Conservation (phyloP, 1,140 invertebrate genomes). For the Eurytemora carolleeae region DNA sequence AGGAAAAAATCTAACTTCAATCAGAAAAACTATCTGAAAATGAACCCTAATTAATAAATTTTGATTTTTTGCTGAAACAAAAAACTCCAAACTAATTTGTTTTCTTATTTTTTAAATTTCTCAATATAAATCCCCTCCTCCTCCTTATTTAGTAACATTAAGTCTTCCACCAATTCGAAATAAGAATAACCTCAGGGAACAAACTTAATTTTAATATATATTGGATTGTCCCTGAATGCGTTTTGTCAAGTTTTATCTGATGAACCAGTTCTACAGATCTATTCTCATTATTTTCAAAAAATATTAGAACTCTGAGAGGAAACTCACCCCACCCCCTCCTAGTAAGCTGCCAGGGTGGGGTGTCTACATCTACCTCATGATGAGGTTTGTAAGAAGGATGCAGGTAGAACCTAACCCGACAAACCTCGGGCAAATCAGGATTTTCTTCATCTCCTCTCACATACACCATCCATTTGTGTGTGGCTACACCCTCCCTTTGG, state of each 20-base stretch:
- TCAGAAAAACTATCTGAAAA: too few relatives aligned
- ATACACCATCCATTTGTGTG: constrained; percentile 77
- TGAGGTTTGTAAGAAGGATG: constrained; percentile 73
- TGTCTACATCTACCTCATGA: constrained; percentile 56
- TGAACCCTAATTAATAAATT: too few relatives aligned
- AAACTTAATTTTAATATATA: too few relatives aligned
- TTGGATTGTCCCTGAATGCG: too few relatives aligned
- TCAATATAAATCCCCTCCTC: too few relatives aligned
- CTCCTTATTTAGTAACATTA: too few relatives aligned
- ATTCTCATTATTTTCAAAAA: constrained; percentile 47
- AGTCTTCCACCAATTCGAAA: too few relatives aligned
- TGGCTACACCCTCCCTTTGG: constrained; percentile 42
- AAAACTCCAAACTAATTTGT: too few relatives aligned
- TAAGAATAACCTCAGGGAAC: too few relatives aligned
- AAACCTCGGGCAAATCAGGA: constrained; percentile 39
- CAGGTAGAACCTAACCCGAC: constrained; percentile 55
- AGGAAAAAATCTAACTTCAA: too few relatives aligned
- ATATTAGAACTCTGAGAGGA: constrained; percentile 53
- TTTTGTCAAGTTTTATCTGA: constrained; percentile 55
- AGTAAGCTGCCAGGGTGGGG: constrained; percentile 55
- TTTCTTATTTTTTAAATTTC: too few relatives aligned
- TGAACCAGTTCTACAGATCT: constrained; percentile 60
- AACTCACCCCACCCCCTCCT: constrained; percentile 79
- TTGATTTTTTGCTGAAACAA: too few relatives aligned
- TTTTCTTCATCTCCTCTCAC: constrained; percentile 42